Evolutionary conservation across 2,888 invertebrate genomes (phyloP).

Genomic region (Heliconius ismenius): DNA sequence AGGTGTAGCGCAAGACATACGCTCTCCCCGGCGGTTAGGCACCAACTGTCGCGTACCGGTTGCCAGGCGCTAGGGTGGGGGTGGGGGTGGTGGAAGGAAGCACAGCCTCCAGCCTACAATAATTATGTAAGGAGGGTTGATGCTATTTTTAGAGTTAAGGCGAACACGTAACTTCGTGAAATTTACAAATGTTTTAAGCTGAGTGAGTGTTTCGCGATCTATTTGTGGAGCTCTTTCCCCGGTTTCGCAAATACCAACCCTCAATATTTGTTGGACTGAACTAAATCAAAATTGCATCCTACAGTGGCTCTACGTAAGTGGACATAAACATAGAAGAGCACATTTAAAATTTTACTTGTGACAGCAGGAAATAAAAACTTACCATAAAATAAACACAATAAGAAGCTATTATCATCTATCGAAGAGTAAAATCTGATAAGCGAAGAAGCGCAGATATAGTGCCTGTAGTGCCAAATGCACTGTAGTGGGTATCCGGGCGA

Average conservation of each 20-base stretch:
- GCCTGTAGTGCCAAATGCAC: conserved; percentile 1
- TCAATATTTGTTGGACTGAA: conserved; percentile 44
- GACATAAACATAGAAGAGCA: conserved; percentile 9
- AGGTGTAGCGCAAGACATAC: conserved; percentile 39
- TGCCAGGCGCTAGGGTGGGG: conserved; percentile 45
- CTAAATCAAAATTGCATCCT: conserved; percentile 28
- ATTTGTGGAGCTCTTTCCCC: conserved; percentile 62
- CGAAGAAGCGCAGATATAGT: background rate
- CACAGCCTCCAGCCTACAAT: conserved; percentile 75
- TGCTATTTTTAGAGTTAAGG: conserved; percentile 73
- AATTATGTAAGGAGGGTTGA: conserved; percentile 76
- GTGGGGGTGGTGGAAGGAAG: conserved; percentile 57
- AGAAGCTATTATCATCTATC: background rate
- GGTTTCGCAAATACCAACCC: conserved; percentile 55
- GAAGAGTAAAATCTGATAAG: conserved; percentile 13
- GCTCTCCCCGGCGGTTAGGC: conserved; percentile 50
- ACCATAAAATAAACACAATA: background rate
- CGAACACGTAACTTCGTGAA: conserved; percentile 61
- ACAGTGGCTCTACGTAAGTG: conserved; percentile 38
- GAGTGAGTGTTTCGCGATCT: conserved; percentile 56
- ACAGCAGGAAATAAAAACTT: background rate
- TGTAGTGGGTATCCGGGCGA: conserved; percentile 4
- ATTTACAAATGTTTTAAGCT: conserved; percentile 43
- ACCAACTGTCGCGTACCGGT: conserved; percentile 56
- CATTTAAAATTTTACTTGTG: background rate